Evolutionary conservation across 1,140 invertebrate genomes (phyloP).

Genomic region (Tetramorium simillimum): DNA sequence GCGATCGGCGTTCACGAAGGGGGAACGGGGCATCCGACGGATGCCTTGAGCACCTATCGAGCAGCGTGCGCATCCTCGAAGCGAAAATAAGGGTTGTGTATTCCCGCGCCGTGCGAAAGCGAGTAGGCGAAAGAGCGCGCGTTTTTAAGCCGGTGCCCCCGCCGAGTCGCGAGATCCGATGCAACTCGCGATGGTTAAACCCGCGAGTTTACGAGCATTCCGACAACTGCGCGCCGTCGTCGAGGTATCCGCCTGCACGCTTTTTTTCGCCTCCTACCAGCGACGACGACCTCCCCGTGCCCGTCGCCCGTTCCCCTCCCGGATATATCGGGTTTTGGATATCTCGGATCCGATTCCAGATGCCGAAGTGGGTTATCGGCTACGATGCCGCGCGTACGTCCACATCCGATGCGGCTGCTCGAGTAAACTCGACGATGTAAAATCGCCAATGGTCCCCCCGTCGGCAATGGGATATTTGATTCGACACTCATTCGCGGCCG

Average conservation of each 20-base stretch:
- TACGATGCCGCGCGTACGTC: slow-evolving; percentile 7
- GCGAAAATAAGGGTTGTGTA: slow-evolving; percentile 54
- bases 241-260: slow-evolving; percentile 58
- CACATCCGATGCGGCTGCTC: not conserved
- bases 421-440: slow-evolving; percentile 52
- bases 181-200: slow-evolving; percentile 64
- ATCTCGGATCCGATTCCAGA: slow-evolving; percentile 70
- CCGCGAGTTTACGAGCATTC: slow-evolving; percentile 76
- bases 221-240: slow-evolving; percentile 64
- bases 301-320: slow-evolving; percentile 20
- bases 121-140: not conserved
- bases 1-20: not conserved
- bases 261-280: slow-evolving; percentile 21
- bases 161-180: slow-evolving; percentile 28
- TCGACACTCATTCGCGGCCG: slow-evolving; percentile 2
- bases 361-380: slow-evolving; percentile 73
- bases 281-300: not conserved
- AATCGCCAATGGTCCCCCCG: slow-evolving; percentile 1
- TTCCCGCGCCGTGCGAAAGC: slow-evolving; percentile 5
- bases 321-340: slow-evolving; percentile 76
- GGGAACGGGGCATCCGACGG: not conserved
- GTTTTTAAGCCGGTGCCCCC: slow-evolving; percentile 13
- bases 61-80: not conserved
- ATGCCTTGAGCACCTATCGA: slow-evolving; percentile 5
- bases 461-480: slow-evolving; percentile 19